Percentiles rank a stretch among this genome's conserved stretches.
These are phyloP conservation scores for Propithecus deckenii DNA, from an alignment of 2,797 vertebrate genomes.

Conservation along the genomic window DNA sequence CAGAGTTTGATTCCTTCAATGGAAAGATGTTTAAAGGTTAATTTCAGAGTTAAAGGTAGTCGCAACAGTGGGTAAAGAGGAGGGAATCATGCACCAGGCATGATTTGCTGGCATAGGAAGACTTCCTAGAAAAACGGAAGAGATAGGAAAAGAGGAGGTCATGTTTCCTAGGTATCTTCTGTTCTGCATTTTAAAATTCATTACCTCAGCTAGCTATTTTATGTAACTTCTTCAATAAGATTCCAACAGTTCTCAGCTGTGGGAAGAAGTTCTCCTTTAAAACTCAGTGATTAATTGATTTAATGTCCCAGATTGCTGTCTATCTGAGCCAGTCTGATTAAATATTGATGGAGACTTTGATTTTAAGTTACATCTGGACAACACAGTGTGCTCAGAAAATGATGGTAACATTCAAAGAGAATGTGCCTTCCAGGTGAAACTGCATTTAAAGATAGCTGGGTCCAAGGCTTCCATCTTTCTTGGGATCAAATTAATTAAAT, in stretches of 20 bases:
- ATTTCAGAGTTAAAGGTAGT: neutral
- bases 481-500: constrained; percentile 80
- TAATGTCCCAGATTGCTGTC: constrained; percentile 53
- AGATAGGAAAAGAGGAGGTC: neutral
- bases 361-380: constrained; percentile 84
- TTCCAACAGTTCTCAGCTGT: constrained; percentile 15
- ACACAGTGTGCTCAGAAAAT: constrained; percentile 83
- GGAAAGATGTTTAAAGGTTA: neutral
- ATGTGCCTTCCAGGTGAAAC: constrained; percentile 74
- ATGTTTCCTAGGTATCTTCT: neutral
- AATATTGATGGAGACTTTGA: constrained; percentile 78
- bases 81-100: neutral
- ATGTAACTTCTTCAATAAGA: neutral
- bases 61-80: neutral
- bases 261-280: constrained; percentile 60
- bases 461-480: constrained; percentile 45
- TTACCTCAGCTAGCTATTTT: neutral
- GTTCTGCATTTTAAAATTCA: neutral
- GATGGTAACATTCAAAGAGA: constrained; percentile 74
- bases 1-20: neutral
- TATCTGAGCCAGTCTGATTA: constrained; percentile 70
- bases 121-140: neutral
- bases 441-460: constrained; percentile 79
- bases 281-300: constrained; percentile 61
- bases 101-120: neutral